Evolutionary conservation across 2,113 vertebrate species (phyloP), one percentile per base, ranked within the genome.

Genomic region (Climacteris rufus): DNA sequence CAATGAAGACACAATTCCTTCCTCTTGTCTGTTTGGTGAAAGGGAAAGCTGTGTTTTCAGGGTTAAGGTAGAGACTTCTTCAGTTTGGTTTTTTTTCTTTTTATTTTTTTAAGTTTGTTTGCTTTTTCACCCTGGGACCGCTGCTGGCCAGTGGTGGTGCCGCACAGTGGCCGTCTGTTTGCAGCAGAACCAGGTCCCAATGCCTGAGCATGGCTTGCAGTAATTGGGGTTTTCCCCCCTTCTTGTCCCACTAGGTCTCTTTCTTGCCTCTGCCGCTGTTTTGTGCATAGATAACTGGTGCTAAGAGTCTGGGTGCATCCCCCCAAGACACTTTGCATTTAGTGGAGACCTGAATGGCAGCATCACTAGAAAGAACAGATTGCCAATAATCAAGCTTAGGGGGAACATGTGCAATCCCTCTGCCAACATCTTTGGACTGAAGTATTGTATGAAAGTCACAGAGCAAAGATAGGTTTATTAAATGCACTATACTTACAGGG

Each of bases 141-240:
- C 45, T 65, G 60, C 30, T 18, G 63, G 30, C 25, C 66, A 50
- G 33, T 7, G 44, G 30, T 81, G 69, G 9, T 77, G 57, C 31
- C 80, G 63, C n/a, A n/a, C 37, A 11, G 44, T 22, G 63, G 31
- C 63, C 39, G 27, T 15, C 35, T 6, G 2, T 22, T 68, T 0
- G 0, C 40, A 89, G 60, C 24, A 81, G 40, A 72, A 24, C 24
- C 25, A 54, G 18, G 20, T 65, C 74, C 53, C 1, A 0, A 13
- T 76, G 25, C 15, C 31, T 42, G 66, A 53, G 52, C 23, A 49
- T 11, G 10, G 4, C 25, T 63, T 79, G 65, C 15, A 60, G 8
- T 15, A 42, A 9, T 6, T 53, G 2, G 1, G 15, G 28, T 15
- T 2, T 13, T 2, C 4, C 5, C 24, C 5, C 9, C 1, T 54